Evolutionary conservation across 2,888 invertebrate species (phyloP).

Genomic region (Hypolimnas misippus): DNA sequence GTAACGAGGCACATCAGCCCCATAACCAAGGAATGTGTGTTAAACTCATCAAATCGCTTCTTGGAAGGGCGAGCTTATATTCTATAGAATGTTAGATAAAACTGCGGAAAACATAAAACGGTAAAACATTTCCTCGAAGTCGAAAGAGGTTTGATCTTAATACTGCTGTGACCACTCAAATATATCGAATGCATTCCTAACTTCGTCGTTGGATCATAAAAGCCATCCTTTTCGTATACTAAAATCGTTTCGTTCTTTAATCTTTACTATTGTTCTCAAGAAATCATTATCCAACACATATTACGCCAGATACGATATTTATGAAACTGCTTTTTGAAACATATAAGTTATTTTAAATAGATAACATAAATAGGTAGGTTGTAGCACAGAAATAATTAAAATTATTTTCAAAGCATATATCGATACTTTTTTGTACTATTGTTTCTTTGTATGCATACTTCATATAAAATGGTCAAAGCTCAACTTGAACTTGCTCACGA

Average conservation of each 20-base stretch:
- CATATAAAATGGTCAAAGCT: slow-evolving; percentile 32
- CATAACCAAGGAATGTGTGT: slow-evolving; percentile 66
- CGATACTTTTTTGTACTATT: slow-evolving; percentile 1
- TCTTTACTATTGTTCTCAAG: neutral
- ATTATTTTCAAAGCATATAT: slow-evolving; percentile 22
- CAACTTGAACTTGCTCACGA: slow-evolving; percentile 26
- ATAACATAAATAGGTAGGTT: neutral
- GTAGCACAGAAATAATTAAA: neutral
- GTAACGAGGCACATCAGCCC: slow-evolving; percentile 50
- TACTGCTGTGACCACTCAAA: slow-evolving; percentile 30
- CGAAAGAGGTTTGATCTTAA: slow-evolving; percentile 29
- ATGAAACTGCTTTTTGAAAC: neutral
- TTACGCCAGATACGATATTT: neutral
- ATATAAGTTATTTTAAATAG: neutral
- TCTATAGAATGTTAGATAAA: slow-evolving; percentile 37
- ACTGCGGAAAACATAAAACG: slow-evolving; percentile 37
- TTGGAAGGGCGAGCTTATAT: slow-evolving; percentile 51
- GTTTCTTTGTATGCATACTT: slow-evolving; percentile 24
- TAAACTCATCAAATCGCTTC: slow-evolving; percentile 62
- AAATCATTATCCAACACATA: neutral
- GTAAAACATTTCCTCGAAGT: slow-evolving; percentile 34
- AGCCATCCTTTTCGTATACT: slow-evolving; percentile 11
- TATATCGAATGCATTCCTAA: slow-evolving; percentile 20
- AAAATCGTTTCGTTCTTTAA: neutral
- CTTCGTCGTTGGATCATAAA: slow-evolving; percentile 17